Evolutionary conservation across 2,797 vertebrate genomes (phyloP).

Genomic region (Hephaestus fuliginosus): DNA sequence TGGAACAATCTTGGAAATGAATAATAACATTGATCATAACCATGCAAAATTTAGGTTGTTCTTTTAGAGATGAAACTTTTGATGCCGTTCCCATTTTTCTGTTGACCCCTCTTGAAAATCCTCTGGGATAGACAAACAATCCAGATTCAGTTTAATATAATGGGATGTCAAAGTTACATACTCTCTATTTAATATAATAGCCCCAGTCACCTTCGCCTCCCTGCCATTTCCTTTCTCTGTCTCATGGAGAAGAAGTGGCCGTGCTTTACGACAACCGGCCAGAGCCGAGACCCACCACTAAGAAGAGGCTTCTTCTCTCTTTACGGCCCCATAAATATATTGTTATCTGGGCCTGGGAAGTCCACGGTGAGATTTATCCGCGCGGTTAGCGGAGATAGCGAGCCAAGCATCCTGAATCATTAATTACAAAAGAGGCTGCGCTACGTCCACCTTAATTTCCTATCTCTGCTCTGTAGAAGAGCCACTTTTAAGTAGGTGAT

Average conservation of each 20-base stretch:
- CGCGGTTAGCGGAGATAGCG: conserved; percentile 78
- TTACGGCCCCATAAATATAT: conserved; percentile 88
- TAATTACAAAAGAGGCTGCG: conserved; percentile 80
- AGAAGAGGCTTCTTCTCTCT: conserved; percentile 74
- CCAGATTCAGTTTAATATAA: conserved; percentile 63
- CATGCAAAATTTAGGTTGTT: background rate
- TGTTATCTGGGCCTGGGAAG: conserved; percentile 83
- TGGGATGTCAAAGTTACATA: conserved; percentile 53
- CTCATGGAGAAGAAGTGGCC: conserved; percentile 44
- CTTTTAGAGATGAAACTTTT: conserved; percentile 2
- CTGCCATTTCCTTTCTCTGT: conserved; percentile 22
- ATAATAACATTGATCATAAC: conserved; percentile 2
- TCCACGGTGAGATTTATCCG: conserved; percentile 85
- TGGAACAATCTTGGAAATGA: background rate
- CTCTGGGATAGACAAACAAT: conserved; percentile 8
- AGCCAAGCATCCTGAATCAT: conserved; percentile 85
- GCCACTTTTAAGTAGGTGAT: conserved; percentile 81
- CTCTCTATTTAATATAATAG: conserved; percentile 72
- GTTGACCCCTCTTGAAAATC: conserved; percentile 17
- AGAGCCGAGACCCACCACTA: conserved; percentile 71
- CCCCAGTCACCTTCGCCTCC: conserved; percentile 52
- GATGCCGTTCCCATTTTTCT: background rate
- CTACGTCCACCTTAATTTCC: conserved; percentile 78
- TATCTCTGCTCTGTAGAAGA: conserved; percentile 63
- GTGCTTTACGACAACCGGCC: conserved; percentile 73